Base-by-base conservation (phyloP, 2,113 vertebrate genomes). In the Nothobranchius kuhntae region DNA sequence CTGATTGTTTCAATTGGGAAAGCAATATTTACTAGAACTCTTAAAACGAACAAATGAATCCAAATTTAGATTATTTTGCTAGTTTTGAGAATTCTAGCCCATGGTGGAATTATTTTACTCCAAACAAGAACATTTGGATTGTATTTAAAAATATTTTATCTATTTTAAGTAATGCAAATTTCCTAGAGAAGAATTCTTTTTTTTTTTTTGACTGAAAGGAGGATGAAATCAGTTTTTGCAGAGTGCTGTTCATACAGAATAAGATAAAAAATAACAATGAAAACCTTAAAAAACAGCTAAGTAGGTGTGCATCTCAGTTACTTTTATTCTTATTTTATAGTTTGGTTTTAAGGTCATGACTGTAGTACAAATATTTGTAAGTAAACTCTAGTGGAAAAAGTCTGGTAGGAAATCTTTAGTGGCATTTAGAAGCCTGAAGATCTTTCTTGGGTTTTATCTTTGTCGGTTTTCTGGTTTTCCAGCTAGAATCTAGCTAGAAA, bases 371-470 rank as follows among this genome's bases (percentile, higher is more conserved):
- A 40, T 4, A 15, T 57, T 42, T 57, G 40, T 9, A n/a, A 30
- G 45, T 30, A 30, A 51, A 65, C 51, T 63, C 48, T 26, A 24
- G 36, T 52, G 13, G 36, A 13, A 21, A 50, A 63, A 17, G 42
- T 52, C 61, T 42, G n/a, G 48, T 13, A 13, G 61, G 35, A 64
- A 64, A 53, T 42, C 48, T 53, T 42, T n/a, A 24, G 8, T 64
- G 61, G 53, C 61, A 64, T 64, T 65, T 45, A 65, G 15, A 30
- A 53, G 13, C 51, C 51, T n/a, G 62, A 38, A 30, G 15, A 15
- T 44, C 44, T 13, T 64, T 53, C 17, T 38, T 9, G 3, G 21
- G 61, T 8, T 42, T 64, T 45, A 54, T 45, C 51, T 65, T 45
- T 38, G 13, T 21, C n/a, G 9, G 51, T 21, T 44, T 40, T 53